Percentiles rank a stretch among this genome's conserved stretches.
Evolutionary conservation across 2,888 invertebrate species (phyloP).

Genomic region (Pristionchus maxplancki): DNA sequence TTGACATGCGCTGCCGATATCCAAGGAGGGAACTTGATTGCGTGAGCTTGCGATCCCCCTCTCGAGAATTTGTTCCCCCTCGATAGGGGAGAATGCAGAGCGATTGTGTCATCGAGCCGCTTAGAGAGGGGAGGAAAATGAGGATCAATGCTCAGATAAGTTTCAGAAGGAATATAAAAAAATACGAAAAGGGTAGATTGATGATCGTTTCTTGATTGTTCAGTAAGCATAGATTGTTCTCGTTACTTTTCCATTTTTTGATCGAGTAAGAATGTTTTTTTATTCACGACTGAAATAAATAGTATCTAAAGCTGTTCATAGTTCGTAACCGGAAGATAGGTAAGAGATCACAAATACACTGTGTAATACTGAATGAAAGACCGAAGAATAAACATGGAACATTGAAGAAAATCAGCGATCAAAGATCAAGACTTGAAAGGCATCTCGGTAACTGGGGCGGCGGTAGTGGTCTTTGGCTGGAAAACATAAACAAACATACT

Average conservation of each 20-base stretch:
- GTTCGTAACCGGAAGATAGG: not conserved
- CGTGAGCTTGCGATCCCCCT: not conserved
- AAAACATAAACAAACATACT: too few relatives aligned
- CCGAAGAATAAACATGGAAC: not conserved
- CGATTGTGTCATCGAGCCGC: not conserved
- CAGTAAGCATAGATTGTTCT: too few relatives aligned
- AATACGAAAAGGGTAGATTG: too few relatives aligned
- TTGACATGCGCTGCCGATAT: constrained; percentile 16
- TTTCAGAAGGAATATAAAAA: not conserved
- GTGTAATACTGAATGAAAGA: not conserved
- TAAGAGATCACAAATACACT: constrained; percentile 21
- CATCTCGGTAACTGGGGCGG: constrained; percentile 1
- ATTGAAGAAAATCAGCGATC: not conserved
- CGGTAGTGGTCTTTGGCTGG: constrained; percentile 12
- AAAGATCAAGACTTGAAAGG: constrained; percentile 31
- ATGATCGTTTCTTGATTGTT: too few relatives aligned
- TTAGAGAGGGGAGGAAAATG: not conserved
- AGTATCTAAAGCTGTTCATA: constrained; percentile 18
- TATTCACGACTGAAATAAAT: too few relatives aligned
- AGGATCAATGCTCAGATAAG: not conserved
- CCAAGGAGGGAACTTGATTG: constrained; percentile 17
- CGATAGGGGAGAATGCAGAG: not conserved
- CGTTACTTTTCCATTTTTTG: too few relatives aligned
- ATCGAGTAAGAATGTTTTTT: too few relatives aligned
- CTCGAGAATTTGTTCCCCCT: not conserved